These are phyloP conservation scores for Riptortus pedestris DNA, from an alignment of 1,140 invertebrate genomes.

Conservation along the genomic window DNA sequence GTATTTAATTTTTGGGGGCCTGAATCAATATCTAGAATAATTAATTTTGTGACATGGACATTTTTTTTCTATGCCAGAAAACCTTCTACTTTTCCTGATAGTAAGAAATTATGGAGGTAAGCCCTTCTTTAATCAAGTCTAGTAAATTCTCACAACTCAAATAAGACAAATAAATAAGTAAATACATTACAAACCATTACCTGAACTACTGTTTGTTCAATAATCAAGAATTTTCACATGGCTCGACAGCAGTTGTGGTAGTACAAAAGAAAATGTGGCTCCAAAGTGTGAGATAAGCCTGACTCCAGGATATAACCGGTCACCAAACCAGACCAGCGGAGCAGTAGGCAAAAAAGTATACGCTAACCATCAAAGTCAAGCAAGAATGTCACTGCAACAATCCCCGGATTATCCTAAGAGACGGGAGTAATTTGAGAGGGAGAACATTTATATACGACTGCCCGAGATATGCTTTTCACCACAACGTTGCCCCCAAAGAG, in stretches of 20 bases:
- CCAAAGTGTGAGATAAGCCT: not conserved
- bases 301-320: not conserved
- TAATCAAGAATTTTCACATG: not conserved
- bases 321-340: not conserved
- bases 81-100: too few species aligned
- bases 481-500: too few species aligned
- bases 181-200: not conserved
- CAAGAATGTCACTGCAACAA: not conserved
- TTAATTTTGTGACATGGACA: too few species aligned
- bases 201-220: not conserved
- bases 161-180: not conserved
- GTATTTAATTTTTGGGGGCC: too few species aligned
- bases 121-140: too few species aligned
- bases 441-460: too few species aligned
- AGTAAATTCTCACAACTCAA: too few species aligned
- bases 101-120: too few species aligned
- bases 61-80: too few species aligned
- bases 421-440: not conserved
- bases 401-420: not conserved
- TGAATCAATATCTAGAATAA: too few species aligned
- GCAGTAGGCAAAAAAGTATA: not conserved
- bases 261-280: not conserved
- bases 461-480: too few species aligned
- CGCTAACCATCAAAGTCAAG: not conserved
- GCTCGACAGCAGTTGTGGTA: not conserved